Conservation (phyloP, 1,140 invertebrate genomes). For the Drepana arcuata region DNA sequence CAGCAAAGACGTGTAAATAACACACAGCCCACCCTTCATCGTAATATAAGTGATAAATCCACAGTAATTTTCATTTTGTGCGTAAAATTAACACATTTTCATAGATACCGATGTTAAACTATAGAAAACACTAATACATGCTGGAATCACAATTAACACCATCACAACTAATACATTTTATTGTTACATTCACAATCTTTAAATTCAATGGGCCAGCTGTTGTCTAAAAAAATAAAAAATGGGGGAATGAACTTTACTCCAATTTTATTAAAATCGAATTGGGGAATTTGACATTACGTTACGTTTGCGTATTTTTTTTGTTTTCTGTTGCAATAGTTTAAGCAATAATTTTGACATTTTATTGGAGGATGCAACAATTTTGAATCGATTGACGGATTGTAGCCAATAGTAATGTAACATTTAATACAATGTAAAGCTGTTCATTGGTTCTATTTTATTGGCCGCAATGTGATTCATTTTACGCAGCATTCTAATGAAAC, state of each 20-base stretch:
- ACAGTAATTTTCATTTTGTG: constrained; percentile 66
- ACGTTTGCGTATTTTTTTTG: too few relatives aligned
- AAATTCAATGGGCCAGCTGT: constrained; percentile 13
- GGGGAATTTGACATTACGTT: constrained; percentile 34
- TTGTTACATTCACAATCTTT: constrained; percentile 26
- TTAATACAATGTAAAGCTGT: too few relatives aligned
- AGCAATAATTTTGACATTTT: too few relatives aligned
- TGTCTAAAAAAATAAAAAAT: constrained; percentile 30
- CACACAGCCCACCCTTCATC: constrained; percentile 73
- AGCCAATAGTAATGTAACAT: too few relatives aligned
- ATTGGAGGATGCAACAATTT: too few relatives aligned
- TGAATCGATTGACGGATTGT: too few relatives aligned
- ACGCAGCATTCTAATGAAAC: too few relatives aligned
- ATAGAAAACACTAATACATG: too few relatives aligned
- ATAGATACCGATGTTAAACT: constrained; percentile 14
- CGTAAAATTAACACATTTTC: constrained; percentile 52
- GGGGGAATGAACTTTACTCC: constrained; percentile 22
- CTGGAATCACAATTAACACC: constrained; percentile 29
- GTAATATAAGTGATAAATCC: constrained; percentile 64
- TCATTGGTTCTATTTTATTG: too few relatives aligned
- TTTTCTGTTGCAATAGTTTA: too few relatives aligned
- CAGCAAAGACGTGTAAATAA: constrained; percentile 73
- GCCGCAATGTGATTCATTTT: too few relatives aligned
- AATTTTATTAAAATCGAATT: constrained; percentile 36
- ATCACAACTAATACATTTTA: constrained; percentile 23